Percentiles rank a stretch among this genome's conserved stretches.
phyloP scores from a whole-genome alignment of 1,140 invertebrate genomes.

The Drosophila bocqueti region DNA sequence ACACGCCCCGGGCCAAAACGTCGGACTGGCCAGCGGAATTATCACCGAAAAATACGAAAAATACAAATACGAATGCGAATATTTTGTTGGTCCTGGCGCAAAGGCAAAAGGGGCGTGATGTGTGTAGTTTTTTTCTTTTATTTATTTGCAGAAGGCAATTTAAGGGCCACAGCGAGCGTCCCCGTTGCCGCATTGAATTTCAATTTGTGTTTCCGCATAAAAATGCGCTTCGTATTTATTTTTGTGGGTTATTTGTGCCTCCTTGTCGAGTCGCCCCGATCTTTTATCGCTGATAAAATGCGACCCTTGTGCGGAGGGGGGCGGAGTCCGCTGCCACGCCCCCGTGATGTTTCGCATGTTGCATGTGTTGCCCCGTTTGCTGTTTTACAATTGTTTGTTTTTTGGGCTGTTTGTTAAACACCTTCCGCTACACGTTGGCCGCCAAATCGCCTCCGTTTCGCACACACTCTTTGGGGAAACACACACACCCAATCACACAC shows the following conservation, averaged over 20 bases:
- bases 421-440: constrained; percentile 79
- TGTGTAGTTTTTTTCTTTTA: constrained; percentile 58
- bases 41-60: constrained; percentile 58
- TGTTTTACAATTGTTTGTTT: constrained; percentile 82
- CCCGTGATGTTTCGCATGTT: constrained; percentile 26
- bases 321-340: constrained; percentile 66
- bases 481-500: constrained; percentile 4
- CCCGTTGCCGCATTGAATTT: constrained; percentile 74
- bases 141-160: constrained; percentile 82
- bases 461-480: background rate
- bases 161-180: constrained; percentile 52
- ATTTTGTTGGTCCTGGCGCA: constrained; percentile 43
- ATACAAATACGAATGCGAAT: constrained; percentile 34
- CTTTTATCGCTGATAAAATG: constrained; percentile 80
- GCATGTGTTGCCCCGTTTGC: constrained; percentile 31
- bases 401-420: constrained; percentile 83
- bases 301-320: constrained; percentile 47
- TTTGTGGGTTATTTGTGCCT: constrained; percentile 68
- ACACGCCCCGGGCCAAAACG: constrained; percentile 74
- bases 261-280: constrained; percentile 49
- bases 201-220: constrained; percentile 83
- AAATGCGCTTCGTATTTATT: constrained; percentile 70
- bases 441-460: constrained; percentile 67
- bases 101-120: constrained; percentile 49
- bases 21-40: constrained; percentile 56